Evolutionary conservation across 2,113 vertebrate species (phyloP).

Genomic region (Eubucco bourcierii): DNA sequence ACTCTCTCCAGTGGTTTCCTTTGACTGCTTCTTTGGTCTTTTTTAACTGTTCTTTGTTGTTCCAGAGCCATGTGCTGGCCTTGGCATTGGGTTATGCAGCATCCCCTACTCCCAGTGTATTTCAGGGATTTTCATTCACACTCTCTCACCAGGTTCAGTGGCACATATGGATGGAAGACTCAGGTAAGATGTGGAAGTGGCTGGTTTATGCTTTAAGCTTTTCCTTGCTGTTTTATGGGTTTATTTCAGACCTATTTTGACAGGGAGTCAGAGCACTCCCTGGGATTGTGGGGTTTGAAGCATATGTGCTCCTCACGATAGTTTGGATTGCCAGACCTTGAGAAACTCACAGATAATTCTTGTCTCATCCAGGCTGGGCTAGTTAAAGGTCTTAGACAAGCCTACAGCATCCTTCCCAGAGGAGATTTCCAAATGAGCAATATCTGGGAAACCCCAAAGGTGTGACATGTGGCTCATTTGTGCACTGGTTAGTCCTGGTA

Average conservation of each 20-base stretch:
- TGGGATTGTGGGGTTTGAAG: background rate
- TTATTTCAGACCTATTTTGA: background rate
- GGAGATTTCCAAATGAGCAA: background rate
- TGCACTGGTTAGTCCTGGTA: background rate
- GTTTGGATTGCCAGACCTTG: background rate
- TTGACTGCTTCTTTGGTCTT: background rate
- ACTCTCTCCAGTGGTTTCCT: background rate
- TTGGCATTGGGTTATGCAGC: constrained; percentile 92
- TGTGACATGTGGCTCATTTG: background rate
- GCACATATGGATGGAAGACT: constrained; percentile 91
- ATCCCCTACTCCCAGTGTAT: constrained; percentile 83
- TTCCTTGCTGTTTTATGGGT: background rate
- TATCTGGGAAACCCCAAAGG: background rate
- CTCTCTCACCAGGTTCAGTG: constrained; percentile 91
- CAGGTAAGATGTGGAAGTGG: constrained; percentile 70
- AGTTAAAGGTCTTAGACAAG: background rate
- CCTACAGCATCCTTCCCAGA: background rate
- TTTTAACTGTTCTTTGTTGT: background rate
- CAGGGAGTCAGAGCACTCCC: background rate
- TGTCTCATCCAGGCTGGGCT: background rate
- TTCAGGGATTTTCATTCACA: constrained; percentile 90
- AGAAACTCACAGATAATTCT: background rate
- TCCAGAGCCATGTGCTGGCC: constrained; percentile 90
- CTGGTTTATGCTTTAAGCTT: background rate
- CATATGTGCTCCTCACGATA: accelerated